These are phyloP conservation scores for Dendropsophus ebraccatus DNA, from an alignment of 2,113 vertebrate genomes.

Conservation along the genomic window DNA sequence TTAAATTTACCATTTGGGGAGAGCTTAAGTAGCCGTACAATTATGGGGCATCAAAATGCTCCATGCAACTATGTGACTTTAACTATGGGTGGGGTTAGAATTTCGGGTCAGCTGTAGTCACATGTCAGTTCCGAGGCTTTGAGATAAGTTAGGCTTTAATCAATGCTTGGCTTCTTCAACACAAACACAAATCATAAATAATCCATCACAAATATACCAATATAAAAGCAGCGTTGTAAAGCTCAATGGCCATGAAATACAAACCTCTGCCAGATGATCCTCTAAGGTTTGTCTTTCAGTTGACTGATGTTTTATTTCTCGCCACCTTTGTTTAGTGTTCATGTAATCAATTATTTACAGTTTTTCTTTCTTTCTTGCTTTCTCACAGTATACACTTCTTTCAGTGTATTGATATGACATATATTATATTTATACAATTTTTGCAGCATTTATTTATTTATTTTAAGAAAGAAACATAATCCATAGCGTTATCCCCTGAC, in stretches of 20 bases:
- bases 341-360: conserved; percentile 39
- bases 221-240: neutral
- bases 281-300: conserved; percentile 18
- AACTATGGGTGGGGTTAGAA: neutral
- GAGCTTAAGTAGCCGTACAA: too few relatives aligned
- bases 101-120: neutral
- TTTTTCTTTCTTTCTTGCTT: conserved; percentile 4
- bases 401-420: neutral
- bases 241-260: conserved; percentile 18
- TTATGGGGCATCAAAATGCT: too few relatives aligned
- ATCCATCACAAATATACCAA: conserved; percentile 2
- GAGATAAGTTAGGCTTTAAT: neutral
- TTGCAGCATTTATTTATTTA: neutral
- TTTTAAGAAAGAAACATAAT: conserved; percentile 8
- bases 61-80: neutral
- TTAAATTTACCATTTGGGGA: too few relatives aligned
- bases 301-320: conserved; percentile 42
- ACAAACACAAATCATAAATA: conserved; percentile 18
- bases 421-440: neutral
- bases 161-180: conserved; percentile 16
- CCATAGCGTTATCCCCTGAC: neutral
- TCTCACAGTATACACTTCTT: neutral
- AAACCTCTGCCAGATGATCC: conserved; percentile 7
- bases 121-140: neutral
- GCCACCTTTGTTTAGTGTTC: conserved; percentile 23